These are phyloP conservation scores for Trileptium ribeirensis DNA, from an alignment of 2,888 invertebrate species.

Conservation along the genomic window DNA sequence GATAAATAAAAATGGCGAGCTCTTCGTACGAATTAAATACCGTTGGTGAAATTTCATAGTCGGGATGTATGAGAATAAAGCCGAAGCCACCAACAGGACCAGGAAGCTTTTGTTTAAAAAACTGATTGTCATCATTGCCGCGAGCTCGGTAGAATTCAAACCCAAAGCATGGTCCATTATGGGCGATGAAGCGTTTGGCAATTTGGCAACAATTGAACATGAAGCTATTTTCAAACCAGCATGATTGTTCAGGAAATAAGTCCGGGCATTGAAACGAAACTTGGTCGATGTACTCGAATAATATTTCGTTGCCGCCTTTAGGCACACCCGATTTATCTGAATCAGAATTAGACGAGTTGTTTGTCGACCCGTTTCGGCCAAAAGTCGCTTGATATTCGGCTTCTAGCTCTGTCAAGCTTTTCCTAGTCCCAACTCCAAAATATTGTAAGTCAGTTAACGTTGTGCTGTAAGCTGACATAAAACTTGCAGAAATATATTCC, in stretches of 20 bases:
- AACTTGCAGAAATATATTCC: neutral
- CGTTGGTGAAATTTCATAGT: neutral
- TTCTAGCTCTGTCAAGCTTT: neutral
- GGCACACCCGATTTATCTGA: neutral
- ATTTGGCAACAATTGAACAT: neutral
- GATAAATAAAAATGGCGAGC: neutral
- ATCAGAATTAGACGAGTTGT: neutral
- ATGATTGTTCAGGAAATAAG: neutral
- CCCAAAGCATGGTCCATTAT: conserved; percentile 12
- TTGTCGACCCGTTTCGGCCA: neutral
- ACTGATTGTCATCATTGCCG: neutral
- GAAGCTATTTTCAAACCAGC: conserved; percentile 12
- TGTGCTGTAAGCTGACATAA: conserved; percentile 17
- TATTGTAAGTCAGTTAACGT: neutral
- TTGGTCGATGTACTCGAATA: neutral
- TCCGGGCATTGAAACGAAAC: conserved; percentile 10
- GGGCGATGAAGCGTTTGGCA: neutral
- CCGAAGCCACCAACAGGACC: conserved; percentile 17
- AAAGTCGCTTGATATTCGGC: neutral
- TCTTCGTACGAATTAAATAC: conserved; percentile 14
- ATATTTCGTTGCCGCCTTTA: neutral
- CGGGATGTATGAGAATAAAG: neutral
- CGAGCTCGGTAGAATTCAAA: neutral
- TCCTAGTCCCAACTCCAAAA: neutral
- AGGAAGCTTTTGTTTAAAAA: conserved; percentile 1